These are phyloP conservation scores for Tragelaphus buxtoni DNA, from an alignment of 2,113 vertebrate species.

Conservation along the genomic window DNA sequence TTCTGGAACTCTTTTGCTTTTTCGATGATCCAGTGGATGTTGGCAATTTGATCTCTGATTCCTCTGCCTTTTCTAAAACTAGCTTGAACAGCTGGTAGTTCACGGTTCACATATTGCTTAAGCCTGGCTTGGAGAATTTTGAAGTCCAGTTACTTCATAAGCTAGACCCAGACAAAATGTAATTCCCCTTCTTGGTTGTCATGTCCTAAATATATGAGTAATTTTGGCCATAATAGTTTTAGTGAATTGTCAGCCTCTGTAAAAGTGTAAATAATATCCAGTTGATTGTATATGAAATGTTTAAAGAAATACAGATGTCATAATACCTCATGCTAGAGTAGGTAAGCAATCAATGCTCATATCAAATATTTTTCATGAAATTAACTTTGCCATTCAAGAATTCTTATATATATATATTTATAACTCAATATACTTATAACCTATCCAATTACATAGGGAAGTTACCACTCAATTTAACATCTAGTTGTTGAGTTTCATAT, in stretches of 20 bases:
- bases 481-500: too few species aligned
- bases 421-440: background rate
- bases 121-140: too few species aligned
- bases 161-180: background rate
- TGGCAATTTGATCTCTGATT: too few species aligned
- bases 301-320: background rate
- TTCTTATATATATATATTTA: background rate
- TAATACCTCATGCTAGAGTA: background rate
- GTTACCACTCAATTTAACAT: too few species aligned
- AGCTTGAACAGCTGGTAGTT: too few species aligned
- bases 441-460: background rate
- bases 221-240: background rate
- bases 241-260: background rate
- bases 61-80: too few species aligned
- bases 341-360: background rate
- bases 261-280: background rate
- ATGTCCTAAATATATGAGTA: background rate
- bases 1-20: too few species aligned
- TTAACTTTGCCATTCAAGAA: slow-evolving; percentile 13
- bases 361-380: background rate
- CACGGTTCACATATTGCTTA: too few species aligned
- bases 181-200: background rate
- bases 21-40: too few species aligned
- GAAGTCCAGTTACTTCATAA: too few species aligned
- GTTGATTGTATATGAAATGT: background rate